phyloP scores from a whole-genome alignment of 2,888 invertebrate species.

The Zygaena filipendulae region DNA sequence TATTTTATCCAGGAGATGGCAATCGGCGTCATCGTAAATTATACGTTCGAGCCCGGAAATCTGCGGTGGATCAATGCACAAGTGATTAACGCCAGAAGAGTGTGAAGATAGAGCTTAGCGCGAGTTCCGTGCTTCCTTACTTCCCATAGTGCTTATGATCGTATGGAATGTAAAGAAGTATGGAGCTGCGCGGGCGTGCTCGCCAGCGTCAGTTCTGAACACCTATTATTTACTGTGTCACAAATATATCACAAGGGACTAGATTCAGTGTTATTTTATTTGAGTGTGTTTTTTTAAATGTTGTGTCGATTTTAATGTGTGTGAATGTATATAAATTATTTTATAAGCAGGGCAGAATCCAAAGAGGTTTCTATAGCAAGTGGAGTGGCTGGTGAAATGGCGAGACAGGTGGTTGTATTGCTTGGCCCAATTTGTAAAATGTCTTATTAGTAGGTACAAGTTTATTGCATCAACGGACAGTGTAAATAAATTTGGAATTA shows the following conservation, averaged over 20 bases:
- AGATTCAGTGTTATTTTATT: conserved; percentile 22
- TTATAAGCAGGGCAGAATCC: no score
- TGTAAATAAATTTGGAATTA: no score
- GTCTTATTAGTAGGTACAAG: no score
- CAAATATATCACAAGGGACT: conserved; percentile 22
- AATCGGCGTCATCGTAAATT: conserved; percentile 21
- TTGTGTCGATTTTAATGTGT: conserved; percentile 17
- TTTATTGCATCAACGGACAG: no score
- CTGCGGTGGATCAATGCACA: conserved; percentile 12
- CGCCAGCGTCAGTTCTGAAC: conserved; percentile 29
- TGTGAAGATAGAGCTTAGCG: conserved; percentile 63
- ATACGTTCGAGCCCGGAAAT: conserved; percentile 3
- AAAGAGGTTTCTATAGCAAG: no score
- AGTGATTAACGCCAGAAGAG: conserved; percentile 24
- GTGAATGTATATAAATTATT: no score
- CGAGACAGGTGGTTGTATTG: no score
- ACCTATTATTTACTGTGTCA: conserved; percentile 30
- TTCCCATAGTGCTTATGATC: conserved; percentile 87
- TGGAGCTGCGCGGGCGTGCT: conserved; percentile 76
- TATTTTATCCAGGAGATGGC: conserved; percentile 35
- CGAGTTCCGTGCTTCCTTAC: conserved; percentile 96
- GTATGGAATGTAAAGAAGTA: conserved; percentile 99
- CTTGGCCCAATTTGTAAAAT: no score
- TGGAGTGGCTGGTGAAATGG: no score
- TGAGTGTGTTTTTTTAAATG: conserved; percentile 22